Percentiles rank a stretch among this genome's conserved stretches.
Conservation (phyloP, 2,113 vertebrate genomes). For the Lynx canadensis region DNA sequence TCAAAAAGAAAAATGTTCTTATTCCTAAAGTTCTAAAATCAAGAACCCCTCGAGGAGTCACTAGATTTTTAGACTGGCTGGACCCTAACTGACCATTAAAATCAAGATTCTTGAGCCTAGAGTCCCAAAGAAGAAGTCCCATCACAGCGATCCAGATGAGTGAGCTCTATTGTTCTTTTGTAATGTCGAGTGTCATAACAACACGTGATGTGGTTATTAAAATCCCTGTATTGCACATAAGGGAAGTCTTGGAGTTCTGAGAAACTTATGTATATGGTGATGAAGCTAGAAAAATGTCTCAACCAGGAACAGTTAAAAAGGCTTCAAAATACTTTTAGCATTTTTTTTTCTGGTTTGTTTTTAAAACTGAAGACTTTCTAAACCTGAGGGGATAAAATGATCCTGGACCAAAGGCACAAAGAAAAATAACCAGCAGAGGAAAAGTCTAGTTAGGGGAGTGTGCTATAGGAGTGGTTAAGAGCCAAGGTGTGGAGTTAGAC, state of each 20-base stretch:
- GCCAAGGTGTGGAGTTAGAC: background rate
- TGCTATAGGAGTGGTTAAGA: background rate
- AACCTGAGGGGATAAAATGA: background rate
- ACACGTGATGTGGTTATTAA: background rate
- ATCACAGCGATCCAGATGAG: background rate
- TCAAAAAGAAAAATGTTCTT: background rate
- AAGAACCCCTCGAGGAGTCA: background rate
- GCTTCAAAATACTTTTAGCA: background rate
- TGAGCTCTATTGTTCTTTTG: background rate
- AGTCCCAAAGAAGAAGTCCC: background rate
- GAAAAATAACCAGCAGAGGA: background rate
- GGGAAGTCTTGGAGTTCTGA: background rate
- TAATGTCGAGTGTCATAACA: background rate
- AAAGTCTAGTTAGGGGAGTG: background rate
- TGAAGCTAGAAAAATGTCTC: background rate
- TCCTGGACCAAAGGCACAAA: background rate
- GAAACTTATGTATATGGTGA: background rate
- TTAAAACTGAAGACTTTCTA: constrained; percentile 2
- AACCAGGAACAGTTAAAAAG: background rate
- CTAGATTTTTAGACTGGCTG: background rate
- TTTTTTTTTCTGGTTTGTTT: background rate
- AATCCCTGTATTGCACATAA: background rate
- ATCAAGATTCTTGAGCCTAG: background rate
- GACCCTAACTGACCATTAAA: background rate
- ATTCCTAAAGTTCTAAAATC: constrained; percentile 4